Percentiles rank a stretch among this genome's conserved stretches.
phyloP scores from a whole-genome alignment of 2,888 invertebrate species.

The Subacronicta megacephala region DNA sequence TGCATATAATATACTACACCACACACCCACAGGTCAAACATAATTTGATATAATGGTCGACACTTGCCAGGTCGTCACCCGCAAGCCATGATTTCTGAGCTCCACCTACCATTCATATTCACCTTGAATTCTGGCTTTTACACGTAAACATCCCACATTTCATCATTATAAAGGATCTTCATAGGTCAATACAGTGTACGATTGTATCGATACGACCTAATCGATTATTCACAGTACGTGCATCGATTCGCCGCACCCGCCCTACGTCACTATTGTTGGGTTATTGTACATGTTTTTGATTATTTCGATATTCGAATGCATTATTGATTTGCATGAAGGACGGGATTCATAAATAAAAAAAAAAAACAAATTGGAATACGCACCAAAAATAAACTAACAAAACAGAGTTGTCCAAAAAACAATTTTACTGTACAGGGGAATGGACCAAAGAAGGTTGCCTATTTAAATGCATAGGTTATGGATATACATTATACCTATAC shows the following conservation, averaged over 20 bases:
- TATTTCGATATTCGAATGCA: slow-evolving; percentile 38
- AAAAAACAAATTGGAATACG: too few species aligned
- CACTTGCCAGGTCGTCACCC: too few species aligned
- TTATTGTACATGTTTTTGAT: slow-evolving; percentile 49
- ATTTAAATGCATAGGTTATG: too few species aligned
- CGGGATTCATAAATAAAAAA: too few species aligned
- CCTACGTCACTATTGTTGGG: slow-evolving; percentile 44
- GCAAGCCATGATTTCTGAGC: too few species aligned
- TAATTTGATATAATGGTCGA: neutral
- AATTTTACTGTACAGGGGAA: too few species aligned
- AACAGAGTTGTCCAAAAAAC: too few species aligned
- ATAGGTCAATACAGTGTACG: slow-evolving; percentile 56
- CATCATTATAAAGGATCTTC: slow-evolving; percentile 45
- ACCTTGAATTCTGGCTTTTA: slow-evolving; percentile 12
- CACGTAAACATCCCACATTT: slow-evolving; percentile 29
- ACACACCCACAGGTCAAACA: too few species aligned
- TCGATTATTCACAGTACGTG: slow-evolving; percentile 58
- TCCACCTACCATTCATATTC: slow-evolving; percentile 19
- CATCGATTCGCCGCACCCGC: slow-evolving; percentile 54
- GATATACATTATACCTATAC: too few species aligned
- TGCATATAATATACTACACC: too few species aligned
- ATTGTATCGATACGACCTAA: slow-evolving; percentile 53
- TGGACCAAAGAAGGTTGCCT: too few species aligned
- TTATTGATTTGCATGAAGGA: slow-evolving; percentile 25
- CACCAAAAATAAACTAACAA: too few species aligned